Base-by-base conservation (phyloP, 23 tunicate genomes). In the Clavelina lepadiformis region DNA sequence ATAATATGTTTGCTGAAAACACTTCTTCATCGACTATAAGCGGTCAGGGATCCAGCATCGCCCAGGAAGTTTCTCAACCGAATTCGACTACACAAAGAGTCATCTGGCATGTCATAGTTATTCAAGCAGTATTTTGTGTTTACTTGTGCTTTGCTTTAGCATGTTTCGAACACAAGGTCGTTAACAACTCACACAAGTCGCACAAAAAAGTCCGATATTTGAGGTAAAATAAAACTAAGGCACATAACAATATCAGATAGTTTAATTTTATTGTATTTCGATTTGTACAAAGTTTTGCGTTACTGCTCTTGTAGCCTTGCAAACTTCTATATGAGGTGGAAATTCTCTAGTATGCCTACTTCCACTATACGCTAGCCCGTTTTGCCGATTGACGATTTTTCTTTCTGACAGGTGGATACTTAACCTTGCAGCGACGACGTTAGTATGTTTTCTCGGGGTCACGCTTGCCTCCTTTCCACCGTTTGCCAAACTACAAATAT, bases 151-250 rank as follows among this genome's bases (percentile, higher is more conserved):
- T 73, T n/a, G 79, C 65, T 21, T 6, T 73, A 56, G 56, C 61
- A 6, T 73, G 37, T 37, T 73, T 34, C 11, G 69, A 73, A 28
- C 61, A 56, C 24, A 59, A 73, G 25, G 28, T 41, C 21, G 44
- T 41, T 22, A 38, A 61, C 0, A 23, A 55, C 19, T 3, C 38
- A 2, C 24, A 55, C 19, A 23, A 55, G 46, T 56, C 65, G 26
- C 79, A 73, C 52, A 73, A 23, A 51, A 62, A 73, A 35, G 79
- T 69, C 6, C 60, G 41, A 37, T 28, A 56, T 13, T 44, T 73
- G 47, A 73, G 79, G 79, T 73, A 61, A 62, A 45, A 0, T 0
- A 0, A 35, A 8, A 31, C 29, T 23, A n/a, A 27, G 28, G n/a
- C n/a, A n/a, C n/a, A n/a, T n/a, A n/a, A n/a, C n/a, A n/a, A n/a